phyloP scores from a whole-genome alignment of 2,888 invertebrate species.

The Eupithecia abbreviata region DNA sequence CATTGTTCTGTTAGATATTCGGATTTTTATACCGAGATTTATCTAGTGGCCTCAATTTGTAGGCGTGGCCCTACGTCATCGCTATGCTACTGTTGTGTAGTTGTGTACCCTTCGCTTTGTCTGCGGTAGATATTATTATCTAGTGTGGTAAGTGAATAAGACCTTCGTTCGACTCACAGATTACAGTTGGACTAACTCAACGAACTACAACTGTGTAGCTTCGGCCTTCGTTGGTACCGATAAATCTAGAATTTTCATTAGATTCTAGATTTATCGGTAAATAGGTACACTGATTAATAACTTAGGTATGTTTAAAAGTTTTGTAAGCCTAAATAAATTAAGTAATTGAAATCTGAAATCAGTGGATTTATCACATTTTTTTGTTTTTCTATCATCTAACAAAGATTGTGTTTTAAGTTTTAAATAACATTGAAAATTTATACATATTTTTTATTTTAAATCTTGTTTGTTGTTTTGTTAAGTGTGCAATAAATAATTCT shows the following conservation, averaged over 20 bases:
- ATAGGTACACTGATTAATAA: not conserved
- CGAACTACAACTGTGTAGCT: not conserved
- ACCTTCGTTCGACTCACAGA: slow-evolving; percentile 3
- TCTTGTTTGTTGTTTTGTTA: no score
- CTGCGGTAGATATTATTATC: slow-evolving; percentile 33
- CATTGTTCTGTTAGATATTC: slow-evolving; percentile 13
- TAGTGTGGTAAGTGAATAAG: slow-evolving; percentile 2
- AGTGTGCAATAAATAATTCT: no score
- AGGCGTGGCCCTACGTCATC: slow-evolving; percentile 65
- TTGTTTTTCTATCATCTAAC: not conserved
- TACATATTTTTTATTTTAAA: no score
- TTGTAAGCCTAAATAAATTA: no score
- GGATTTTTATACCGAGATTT: slow-evolving; percentile 30
- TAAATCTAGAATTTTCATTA: no score
- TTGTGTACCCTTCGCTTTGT: slow-evolving; percentile 21
- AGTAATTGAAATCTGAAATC: no score
- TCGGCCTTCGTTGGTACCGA: not conserved
- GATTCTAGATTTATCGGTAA: not conserved
- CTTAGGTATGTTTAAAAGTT: no score
- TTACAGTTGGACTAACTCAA: not conserved
- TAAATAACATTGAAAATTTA: no score
- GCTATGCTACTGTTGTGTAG: slow-evolving; percentile 18
- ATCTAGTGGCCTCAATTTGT: slow-evolving; percentile 47
- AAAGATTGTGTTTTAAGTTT: not conserved
- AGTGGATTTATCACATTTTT: not conserved